Evolutionary conservation across 2,113 vertebrate species (phyloP).

Genomic region (Peromyscus polionotus): DNA sequence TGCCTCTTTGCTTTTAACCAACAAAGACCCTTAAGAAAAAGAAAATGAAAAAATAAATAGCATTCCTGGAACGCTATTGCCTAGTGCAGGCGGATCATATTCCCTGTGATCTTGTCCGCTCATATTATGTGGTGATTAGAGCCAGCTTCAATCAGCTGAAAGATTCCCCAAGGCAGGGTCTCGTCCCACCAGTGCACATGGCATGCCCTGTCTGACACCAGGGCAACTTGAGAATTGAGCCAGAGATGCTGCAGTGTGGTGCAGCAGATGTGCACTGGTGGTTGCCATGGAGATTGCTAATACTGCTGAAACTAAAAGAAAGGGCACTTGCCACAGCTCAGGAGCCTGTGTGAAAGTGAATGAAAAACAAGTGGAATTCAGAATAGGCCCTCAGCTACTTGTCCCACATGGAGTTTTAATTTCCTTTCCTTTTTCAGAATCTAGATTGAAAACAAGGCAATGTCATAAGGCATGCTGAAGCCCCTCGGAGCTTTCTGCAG

Average conservation of each 20-base stretch:
- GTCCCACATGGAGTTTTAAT: conserved; percentile 85
- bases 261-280: conserved; percentile 90
- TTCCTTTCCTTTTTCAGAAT: conserved; percentile 69
- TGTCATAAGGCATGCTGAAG: background rate
- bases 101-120: conserved; percentile 37
- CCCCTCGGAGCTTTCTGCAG: background rate
- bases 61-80: background rate
- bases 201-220: conserved; percentile 83
- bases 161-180: conserved; percentile 82
- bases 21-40: conserved; percentile 66
- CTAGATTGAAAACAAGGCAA: background rate
- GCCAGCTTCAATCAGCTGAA: conserved; percentile 71
- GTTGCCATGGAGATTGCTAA: conserved; percentile 94
- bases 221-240: conserved; percentile 82
- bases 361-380: conserved; percentile 79
- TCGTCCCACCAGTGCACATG: conserved; percentile 80
- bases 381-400: conserved; percentile 67
- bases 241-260: conserved; percentile 84
- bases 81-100: background rate
- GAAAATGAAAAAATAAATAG: conserved; percentile 67
- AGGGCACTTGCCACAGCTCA: conserved; percentile 81
- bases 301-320: conserved; percentile 84
- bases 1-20: conserved; percentile 61
- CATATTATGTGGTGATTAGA: conserved; percentile 81
- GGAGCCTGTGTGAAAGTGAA: conserved; percentile 71